Evolutionary conservation across 2,113 vertebrate genomes (phyloP), one percentile per base, ranked within the genome.

Genomic region (Sinocyclocheilus maitianheensis): DNA sequence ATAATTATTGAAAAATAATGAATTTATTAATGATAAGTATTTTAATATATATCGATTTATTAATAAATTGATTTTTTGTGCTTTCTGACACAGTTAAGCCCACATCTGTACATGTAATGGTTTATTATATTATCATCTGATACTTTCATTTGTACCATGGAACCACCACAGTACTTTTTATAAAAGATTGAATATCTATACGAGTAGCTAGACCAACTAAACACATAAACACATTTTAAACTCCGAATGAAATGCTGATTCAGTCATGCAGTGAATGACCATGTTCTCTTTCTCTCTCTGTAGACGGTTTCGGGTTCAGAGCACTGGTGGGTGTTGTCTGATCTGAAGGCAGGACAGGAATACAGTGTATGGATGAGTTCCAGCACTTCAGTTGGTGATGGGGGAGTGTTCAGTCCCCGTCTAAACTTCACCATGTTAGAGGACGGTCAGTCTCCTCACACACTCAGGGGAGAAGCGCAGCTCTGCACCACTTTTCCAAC

Each of bases 311-410:
- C 78, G 0, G 67, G 92, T 74, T 89, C 90, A 84, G 81, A 90
- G 20, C 60, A 84, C 51, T 46, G 75, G 22, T 75, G 46, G 9
- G 55, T 65, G 74, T 88, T 95, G 88, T 90, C 85, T 58, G 69
- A 82, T 62, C 91, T 95, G 75, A 89, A 84, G 16, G 93, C 92
- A 18, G 94, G 94, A 65, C 90, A 86, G 46, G 90, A 92, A 81
- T 95, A 95, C 93, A 94, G 90, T 80, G 46, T 95, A 51, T 95
- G 94, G 94, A 92, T 95, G 90, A 97, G 96, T 88, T 96, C 96
- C 87, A 98, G 94, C 92, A 98, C 97, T 10, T 89, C 95, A 88
- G 95, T 96, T 90, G 98, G 97, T 84, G 96, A 97, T 77, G 97
- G 97, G 88, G 95, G 96, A 43, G 91, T 94, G 90, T 94, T 89